Conservation (phyloP, 2,888 invertebrate species). For the Chesias legatella region DNA sequence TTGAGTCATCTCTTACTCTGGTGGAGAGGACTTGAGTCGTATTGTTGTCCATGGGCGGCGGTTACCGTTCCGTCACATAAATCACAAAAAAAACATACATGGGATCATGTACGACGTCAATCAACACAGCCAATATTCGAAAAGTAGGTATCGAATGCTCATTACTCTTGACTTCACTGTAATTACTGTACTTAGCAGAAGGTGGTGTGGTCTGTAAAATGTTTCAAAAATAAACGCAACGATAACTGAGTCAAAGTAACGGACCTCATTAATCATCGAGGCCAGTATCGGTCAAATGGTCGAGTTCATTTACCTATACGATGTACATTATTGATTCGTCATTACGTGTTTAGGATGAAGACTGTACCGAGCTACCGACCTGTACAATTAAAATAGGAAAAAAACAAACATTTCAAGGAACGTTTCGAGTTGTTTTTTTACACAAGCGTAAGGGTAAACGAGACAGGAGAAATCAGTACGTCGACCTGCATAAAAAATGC, state of each 20-base stretch:
- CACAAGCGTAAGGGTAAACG: conserved; percentile 34
- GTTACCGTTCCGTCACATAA: too few relatives aligned
- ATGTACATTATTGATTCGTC: conserved; percentile 61
- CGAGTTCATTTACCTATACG: conserved; percentile 45
- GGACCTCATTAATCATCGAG: conserved; percentile 75
- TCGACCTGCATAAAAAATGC: conserved; percentile 69
- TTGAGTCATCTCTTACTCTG: too few relatives aligned
- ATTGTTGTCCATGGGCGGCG: too few relatives aligned
- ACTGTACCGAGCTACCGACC: neutral
- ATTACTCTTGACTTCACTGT: conserved; percentile 34
- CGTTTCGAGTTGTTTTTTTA: conserved; percentile 39
- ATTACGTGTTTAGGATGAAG: conserved; percentile 31
- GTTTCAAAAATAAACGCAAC: conserved; percentile 69
- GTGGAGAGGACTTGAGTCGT: too few relatives aligned
- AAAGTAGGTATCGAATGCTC: conserved; percentile 17
- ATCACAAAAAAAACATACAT: conserved; percentile 19
- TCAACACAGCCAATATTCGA: conserved; percentile 14
- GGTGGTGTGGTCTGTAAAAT: conserved; percentile 32
- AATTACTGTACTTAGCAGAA: conserved; percentile 47
- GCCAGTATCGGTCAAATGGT: conserved; percentile 66
- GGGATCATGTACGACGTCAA: conserved; percentile 14
- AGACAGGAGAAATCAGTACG: conserved; percentile 67
- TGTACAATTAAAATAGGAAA: neutral
- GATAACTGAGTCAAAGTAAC: conserved; percentile 70
- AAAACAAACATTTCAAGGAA: neutral